Conservation (phyloP, 2,888 invertebrate species). For the Ryuthela nishihirai region DNA sequence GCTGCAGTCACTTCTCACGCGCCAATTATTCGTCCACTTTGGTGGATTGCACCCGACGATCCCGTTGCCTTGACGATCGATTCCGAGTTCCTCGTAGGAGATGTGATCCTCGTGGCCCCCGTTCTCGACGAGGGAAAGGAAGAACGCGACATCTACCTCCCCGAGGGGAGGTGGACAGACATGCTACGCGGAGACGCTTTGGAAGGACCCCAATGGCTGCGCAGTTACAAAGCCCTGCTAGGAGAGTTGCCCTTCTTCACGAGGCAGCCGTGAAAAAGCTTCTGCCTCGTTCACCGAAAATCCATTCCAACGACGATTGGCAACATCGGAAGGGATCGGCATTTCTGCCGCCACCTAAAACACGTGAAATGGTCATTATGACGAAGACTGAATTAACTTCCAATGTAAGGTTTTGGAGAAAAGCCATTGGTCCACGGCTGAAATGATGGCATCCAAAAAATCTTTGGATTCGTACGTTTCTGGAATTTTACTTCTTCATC, state of each 20-base stretch:
- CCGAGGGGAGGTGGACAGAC: slow-evolving; percentile 75
- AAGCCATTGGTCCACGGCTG: too few relatives aligned
- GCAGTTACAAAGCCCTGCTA: slow-evolving; percentile 18
- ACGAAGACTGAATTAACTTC: too few relatives aligned
- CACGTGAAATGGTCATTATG: too few relatives aligned
- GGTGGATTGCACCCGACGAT: slow-evolving; percentile 76
- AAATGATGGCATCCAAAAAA: too few relatives aligned
- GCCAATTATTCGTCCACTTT: slow-evolving; percentile 75
- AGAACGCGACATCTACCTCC: slow-evolving; percentile 74
- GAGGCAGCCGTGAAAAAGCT: too few relatives aligned
- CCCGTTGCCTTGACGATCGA: slow-evolving; percentile 56
- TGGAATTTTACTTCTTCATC: too few relatives aligned
- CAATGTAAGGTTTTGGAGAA: too few relatives aligned
- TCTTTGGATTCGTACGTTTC: too few relatives aligned
- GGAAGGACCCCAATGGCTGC: slow-evolving; percentile 26
- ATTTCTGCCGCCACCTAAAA: too few relatives aligned
- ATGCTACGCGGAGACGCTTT: slow-evolving; percentile 5
- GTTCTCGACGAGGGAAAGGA: slow-evolving; percentile 66
- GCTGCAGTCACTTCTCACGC: slow-evolving; percentile 60
- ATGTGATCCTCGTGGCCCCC: slow-evolving; percentile 84
- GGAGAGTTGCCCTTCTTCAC: slow-evolving; percentile 27
- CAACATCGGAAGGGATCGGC: too few relatives aligned
- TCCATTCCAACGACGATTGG: too few relatives aligned
- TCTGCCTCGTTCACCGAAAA: too few relatives aligned
- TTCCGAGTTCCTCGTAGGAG: slow-evolving; percentile 79